A percentile compares a stretch with the other conserved stretches of the same genome.
Evolutionary conservation across 2,797 vertebrate species (phyloP).

Genomic region (Parotocinclus haroldoi): DNA sequence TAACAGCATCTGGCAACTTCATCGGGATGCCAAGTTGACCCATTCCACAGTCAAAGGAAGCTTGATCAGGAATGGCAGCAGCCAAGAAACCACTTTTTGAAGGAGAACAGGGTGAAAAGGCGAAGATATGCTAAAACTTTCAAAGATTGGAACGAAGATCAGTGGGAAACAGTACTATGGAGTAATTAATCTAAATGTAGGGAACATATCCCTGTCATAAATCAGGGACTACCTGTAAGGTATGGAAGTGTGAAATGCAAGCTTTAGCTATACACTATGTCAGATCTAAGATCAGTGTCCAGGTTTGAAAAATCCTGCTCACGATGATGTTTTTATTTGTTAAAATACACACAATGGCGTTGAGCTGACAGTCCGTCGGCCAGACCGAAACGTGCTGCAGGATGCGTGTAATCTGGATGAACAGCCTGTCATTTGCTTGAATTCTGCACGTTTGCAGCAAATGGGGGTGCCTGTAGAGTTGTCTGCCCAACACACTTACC

Average conservation of each 20-base stretch:
- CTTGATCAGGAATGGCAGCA: too few relatives aligned
- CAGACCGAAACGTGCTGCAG: constrained; percentile 49
- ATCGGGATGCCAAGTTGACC: too few relatives aligned
- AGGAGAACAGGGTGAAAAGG: too few relatives aligned
- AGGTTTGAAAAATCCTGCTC: constrained; percentile 34
- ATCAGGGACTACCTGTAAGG: too few relatives aligned
- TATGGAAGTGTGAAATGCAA: constrained; percentile 7
- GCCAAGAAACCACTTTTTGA: too few relatives aligned
- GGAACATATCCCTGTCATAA: too few relatives aligned
- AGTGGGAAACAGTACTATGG: too few relatives aligned
- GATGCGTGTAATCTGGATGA: constrained; percentile 53
- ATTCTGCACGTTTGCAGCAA: constrained; percentile 36
- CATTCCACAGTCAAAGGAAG: too few relatives aligned
- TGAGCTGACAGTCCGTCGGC: constrained; percentile 56
- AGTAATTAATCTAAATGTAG: too few relatives aligned
- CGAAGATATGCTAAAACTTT: too few relatives aligned
- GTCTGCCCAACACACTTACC: constrained; percentile 22
- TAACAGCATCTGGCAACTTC: too few relatives aligned
- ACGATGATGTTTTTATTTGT: neutral
- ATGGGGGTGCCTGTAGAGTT: constrained; percentile 2
- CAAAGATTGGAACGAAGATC: too few relatives aligned
- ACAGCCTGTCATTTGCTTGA: constrained; percentile 51
- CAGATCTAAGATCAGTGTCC: neutral
- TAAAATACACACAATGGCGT: constrained; percentile 35
- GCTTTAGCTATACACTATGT: constrained; percentile 10